Percentiles rank a stretch among this genome's conserved stretches.
These are phyloP conservation scores for Otus sunia DNA, from an alignment of 2,113 vertebrate species.

Conservation along the genomic window DNA sequence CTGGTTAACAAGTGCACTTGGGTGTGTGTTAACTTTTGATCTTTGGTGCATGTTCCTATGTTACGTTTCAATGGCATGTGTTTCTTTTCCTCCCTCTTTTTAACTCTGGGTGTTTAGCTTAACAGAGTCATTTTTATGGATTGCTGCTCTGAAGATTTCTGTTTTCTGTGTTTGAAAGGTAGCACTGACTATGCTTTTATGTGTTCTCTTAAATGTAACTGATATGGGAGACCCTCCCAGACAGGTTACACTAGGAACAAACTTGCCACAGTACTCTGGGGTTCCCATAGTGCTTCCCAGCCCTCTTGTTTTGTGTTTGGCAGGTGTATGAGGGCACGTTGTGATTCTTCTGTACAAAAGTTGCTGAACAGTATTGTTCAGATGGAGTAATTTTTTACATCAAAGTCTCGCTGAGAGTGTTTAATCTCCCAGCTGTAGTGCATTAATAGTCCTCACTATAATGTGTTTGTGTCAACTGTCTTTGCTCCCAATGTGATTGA, in stretches of 20 bases:
- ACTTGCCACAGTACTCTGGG: neutral
- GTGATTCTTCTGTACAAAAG: neutral
- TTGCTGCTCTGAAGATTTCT: neutral
- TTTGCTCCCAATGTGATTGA: slow-evolving; percentile 36
- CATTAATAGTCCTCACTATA: slow-evolving; percentile 1
- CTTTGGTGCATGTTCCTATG: neutral
- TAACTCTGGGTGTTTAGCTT: neutral
- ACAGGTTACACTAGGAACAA: neutral
- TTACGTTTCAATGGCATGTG: slow-evolving; percentile 10
- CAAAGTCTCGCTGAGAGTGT: neutral
- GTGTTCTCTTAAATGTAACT: neutral
- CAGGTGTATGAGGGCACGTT: neutral
- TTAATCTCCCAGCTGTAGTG: slow-evolving; percentile 38
- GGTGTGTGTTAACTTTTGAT: slow-evolving; percentile 36
- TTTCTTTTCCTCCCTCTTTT: slow-evolving; percentile 4
- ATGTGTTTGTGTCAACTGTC: slow-evolving; percentile 22
- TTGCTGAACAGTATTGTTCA: neutral
- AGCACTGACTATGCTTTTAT: neutral
- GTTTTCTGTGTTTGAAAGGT: neutral
- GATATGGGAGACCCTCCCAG: neutral
- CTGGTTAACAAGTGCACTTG: slow-evolving; percentile 14
- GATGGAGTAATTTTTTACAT: neutral
- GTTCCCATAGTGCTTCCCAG: neutral
- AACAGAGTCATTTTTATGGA: neutral
- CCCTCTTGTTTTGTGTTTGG: neutral